These are phyloP conservation scores for Oncopeltus fasciatus DNA, from an alignment of 1,140 invertebrate species.

Conservation along the genomic window DNA sequence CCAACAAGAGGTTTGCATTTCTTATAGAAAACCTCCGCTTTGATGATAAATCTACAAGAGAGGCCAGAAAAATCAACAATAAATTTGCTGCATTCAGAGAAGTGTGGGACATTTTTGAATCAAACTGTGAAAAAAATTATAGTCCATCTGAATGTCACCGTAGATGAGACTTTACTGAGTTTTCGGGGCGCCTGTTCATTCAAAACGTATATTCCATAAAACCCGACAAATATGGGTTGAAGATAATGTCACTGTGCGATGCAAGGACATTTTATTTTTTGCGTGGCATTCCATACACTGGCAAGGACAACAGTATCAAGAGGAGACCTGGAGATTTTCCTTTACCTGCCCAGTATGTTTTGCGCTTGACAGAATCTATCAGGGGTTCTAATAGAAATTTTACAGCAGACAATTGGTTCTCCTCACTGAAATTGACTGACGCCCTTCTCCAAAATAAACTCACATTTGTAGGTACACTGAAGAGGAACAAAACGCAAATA, in stretches of 20 bases:
- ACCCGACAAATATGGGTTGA: background rate
- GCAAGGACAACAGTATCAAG: slow-evolving; percentile 3
- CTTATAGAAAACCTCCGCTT: slow-evolving; percentile 13
- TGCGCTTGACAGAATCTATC: slow-evolving; percentile 4
- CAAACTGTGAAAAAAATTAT: slow-evolving; percentile 25
- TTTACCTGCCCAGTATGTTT: slow-evolving; percentile 12
- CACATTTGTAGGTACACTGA: slow-evolving; percentile 27
- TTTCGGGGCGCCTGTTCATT: slow-evolving; percentile 30
- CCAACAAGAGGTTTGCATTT: slow-evolving; percentile 27
- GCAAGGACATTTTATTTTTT: slow-evolving; percentile 13
- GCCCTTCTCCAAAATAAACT: slow-evolving; percentile 11
- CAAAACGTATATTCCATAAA: slow-evolving; percentile 16
- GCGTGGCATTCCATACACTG: slow-evolving; percentile 4
- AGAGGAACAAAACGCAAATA: slow-evolving; percentile 33
- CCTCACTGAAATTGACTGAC: slow-evolving; percentile 21
- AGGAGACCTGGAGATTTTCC: background rate
- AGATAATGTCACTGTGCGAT: slow-evolving; percentile 8
- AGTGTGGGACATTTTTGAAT: slow-evolving; percentile 21
- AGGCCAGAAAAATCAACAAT: background rate
- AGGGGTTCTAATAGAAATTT: slow-evolving; percentile 6
- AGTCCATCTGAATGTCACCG: slow-evolving; percentile 19
- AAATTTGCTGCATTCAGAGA: slow-evolving; percentile 23
- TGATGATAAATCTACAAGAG: background rate
- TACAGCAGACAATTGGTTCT: slow-evolving; percentile 18
- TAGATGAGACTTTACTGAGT: slow-evolving; percentile 29